Base-by-base conservation (phyloP, 2,113 vertebrate genomes). In the Psephotus haematonotus region DNA sequence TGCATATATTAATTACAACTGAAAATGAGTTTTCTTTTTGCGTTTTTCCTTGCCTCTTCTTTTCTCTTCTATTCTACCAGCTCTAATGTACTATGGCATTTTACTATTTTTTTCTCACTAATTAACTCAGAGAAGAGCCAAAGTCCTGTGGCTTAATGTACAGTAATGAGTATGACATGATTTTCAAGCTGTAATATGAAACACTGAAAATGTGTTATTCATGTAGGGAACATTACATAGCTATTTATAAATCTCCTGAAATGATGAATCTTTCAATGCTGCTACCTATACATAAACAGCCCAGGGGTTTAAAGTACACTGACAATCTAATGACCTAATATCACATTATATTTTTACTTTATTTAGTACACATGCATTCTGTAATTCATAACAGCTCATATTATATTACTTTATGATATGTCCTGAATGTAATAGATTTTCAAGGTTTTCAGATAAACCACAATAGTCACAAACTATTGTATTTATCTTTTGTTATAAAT, bases 211-310 rank as follows among this genome's bases (percentile, higher is more conserved):
- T 78, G 47, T 87, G 91, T 87, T 94, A 88, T 92, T 92, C 76
- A 69, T 88, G 33, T 59, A 81, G 52, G 15, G 37, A 62, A 88
- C 20, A 68, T 91, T 91, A 39, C 29, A 19, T 47, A 86, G 14
- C 64, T 90, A 92, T 86, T 96, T 88, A 79, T 67, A 94, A 86
- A 88, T 76, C 65, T 80, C 20, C 53, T 68, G 35, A 95, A 96
- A 88, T 84, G 13, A 87, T 89, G 43, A 90, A 41, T 62, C 65
- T 69, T 90, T 72, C 70, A 87, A 7, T 82, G 62, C 20, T 74
- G 62, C 29, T 84, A 89, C 88, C 64, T 94, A 64, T 88, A 79
- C 55, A 89, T 91, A 93, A 95, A 93, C 65, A 93, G 41, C 31
- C 84, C 39, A 62, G 72, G 16, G 59, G 39, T 60, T 83, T 80